Base-by-base conservation (phyloP, 2,797 vertebrate species). In the Serranus cabrilla region DNA sequence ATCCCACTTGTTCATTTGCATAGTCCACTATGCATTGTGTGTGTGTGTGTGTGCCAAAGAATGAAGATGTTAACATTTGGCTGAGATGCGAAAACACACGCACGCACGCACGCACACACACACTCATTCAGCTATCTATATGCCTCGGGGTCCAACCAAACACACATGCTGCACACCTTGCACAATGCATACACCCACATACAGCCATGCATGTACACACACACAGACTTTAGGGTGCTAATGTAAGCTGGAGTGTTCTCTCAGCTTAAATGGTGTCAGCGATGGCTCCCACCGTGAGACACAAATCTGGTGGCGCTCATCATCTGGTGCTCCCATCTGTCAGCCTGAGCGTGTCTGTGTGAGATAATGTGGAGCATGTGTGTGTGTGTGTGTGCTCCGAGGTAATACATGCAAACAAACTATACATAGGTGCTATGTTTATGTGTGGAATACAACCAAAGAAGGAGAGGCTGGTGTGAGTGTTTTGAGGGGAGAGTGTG, bases 241-340 rank as follows among this genome's bases (percentile, higher is more conserved):
- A 93, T 93, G 90, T 85, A 88, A 89, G 89, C 82, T 80, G 40
- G 76, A 80, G 83, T 89, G 89, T 94, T 93, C 86, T 89, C 86
- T 89, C 89, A 49, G 88, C 81, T 88, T 93, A 92, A 94, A 93
- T 73, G 88, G 92, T 92, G 92, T 93, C 93, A 91, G 87, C 80
- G 21, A 87, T 72, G 87, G 87, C 89, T 92, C 91, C 89, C 81
- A 90, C 89, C 63, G 87, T 64, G 91, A 90, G 78, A 93, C 87
- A 91, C 87, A 91, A 92, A 93, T 94, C 89, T 92, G 92, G 89
- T 91, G 84, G 71, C 62, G 81, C 91, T 89, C 92, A 91, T 95
- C 94, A 95, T 95, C 93, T 94, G 94, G 84, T 92, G 78, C 74
- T 87, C 80, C 95, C 94, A 95, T 95, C 95, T 95, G 94, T 92